These are phyloP conservation scores for Noctua janthina DNA, from an alignment of 2,888 invertebrate species.

Conservation along the genomic window DNA sequence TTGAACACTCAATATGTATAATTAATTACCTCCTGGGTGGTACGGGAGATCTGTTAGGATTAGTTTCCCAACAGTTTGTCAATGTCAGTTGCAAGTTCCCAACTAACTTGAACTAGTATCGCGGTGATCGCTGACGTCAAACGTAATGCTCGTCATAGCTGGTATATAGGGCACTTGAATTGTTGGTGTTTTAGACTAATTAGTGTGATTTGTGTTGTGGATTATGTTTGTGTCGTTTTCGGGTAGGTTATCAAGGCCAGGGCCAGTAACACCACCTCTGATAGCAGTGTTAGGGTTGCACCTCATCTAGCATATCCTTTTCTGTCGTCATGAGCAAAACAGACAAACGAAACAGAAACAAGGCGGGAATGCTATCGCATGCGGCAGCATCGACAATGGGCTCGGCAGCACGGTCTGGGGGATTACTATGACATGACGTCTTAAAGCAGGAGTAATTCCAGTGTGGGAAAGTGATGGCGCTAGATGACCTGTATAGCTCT, in stretches of 20 bases:
- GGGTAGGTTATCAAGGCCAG: slow-evolving; percentile 2
- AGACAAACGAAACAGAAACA: too few species aligned
- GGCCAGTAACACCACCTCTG: neutral
- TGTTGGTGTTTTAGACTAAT: slow-evolving; percentile 37
- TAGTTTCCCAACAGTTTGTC: slow-evolving; percentile 76
- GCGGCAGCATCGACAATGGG: too few species aligned
- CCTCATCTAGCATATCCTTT: neutral
- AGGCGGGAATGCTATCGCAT: too few species aligned
- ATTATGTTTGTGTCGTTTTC: slow-evolving; percentile 2
- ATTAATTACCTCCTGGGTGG: slow-evolving; percentile 74
- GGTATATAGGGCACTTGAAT: slow-evolving; percentile 25
- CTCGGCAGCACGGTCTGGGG: too few species aligned
- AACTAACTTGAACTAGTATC: slow-evolving; percentile 64
- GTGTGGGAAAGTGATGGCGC: too few species aligned
- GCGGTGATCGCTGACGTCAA: slow-evolving; percentile 69
- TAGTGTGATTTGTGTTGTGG: slow-evolving; percentile 30
- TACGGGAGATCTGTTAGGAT: slow-evolving; percentile 71
- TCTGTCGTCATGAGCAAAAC: too few species aligned
- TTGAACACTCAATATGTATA: slow-evolving; percentile 72
- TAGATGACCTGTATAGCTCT: too few species aligned
- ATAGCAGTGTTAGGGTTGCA: neutral
- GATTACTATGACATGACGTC: too few species aligned
- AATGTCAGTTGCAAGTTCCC: slow-evolving; percentile 74
- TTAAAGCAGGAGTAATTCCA: too few species aligned
- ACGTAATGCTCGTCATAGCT: slow-evolving; percentile 58